These are phyloP conservation scores for Champsocephalus esox DNA, from an alignment of 2,797 vertebrate species.

Conservation along the genomic window DNA sequence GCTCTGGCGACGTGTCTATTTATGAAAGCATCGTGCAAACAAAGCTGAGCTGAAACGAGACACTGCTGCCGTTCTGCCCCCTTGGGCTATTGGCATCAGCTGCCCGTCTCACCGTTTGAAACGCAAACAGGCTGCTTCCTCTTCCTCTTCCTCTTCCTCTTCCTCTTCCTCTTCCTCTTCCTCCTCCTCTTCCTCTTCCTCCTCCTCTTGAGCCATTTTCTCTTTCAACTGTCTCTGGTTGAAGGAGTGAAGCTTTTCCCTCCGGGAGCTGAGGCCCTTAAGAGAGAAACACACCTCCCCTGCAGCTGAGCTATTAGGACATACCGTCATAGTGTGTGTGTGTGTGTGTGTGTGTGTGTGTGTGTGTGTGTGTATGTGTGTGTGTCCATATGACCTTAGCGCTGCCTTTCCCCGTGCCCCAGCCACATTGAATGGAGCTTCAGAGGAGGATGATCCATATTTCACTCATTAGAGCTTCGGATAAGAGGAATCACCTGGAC, in stretches of 20 bases:
- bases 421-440: conserved; percentile 25
- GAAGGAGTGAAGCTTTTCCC: neutral
- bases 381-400: conserved; percentile 29
- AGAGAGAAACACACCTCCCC: conserved; percentile 9
- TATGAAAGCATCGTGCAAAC: neutral
- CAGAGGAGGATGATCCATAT: conserved; percentile 44
- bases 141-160: neutral
- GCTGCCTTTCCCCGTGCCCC: conserved; percentile 1
- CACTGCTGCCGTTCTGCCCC: neutral
- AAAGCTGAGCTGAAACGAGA: neutral
- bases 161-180: too few relatives aligned
- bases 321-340: conserved; percentile 31
- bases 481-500: conserved; percentile 33
- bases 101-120: conserved; percentile 9
- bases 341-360: conserved; percentile 23
- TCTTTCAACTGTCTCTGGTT: neutral
- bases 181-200: too few relatives aligned
- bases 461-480: conserved; percentile 51
- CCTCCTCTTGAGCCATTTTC: too few relatives aligned
- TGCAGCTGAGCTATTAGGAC: conserved; percentile 48
- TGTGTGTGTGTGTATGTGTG: neutral
- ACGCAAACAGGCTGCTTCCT: conserved; percentile 7
- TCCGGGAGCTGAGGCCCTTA: conserved; percentile 43
- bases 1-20: neutral
- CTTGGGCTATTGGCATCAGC: conserved; percentile 25